These are phyloP conservation scores for Branchellion lobata DNA, from an alignment of 2,888 invertebrate species.

Conservation along the genomic window DNA sequence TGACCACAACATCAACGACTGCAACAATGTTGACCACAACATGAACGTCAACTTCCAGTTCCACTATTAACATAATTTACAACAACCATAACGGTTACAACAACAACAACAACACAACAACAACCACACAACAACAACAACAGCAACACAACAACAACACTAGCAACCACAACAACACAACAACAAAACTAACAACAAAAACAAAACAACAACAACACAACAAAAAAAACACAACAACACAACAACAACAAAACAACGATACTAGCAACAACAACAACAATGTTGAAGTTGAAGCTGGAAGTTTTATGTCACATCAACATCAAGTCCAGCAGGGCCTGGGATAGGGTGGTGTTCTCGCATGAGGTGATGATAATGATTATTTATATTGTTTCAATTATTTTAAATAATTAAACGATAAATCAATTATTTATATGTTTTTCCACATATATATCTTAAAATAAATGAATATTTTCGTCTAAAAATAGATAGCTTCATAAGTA, in stretches of 20 bases:
- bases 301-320: background rate
- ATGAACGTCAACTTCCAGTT: background rate
- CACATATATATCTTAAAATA: too few species aligned
- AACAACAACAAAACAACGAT: background rate
- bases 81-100: background rate
- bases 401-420: too few species aligned
- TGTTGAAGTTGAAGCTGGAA: background rate
- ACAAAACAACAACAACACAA: background rate
- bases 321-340: background rate
- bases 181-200: background rate
- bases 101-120: background rate
- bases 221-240: background rate
- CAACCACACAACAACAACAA: background rate
- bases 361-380: too few species aligned
- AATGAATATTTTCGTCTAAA: too few species aligned
- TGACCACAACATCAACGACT: background rate
- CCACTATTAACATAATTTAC: background rate
- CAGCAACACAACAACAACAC: background rate
- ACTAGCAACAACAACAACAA: background rate
- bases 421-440: too few species aligned
- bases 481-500: too few species aligned
- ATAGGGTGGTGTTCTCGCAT: background rate
- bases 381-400: background rate
- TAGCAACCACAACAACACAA: background rate
- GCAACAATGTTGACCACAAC: background rate